These are phyloP conservation scores for Ennomos erosarius DNA, from an alignment of 2,888 invertebrate species.

Conservation along the genomic window DNA sequence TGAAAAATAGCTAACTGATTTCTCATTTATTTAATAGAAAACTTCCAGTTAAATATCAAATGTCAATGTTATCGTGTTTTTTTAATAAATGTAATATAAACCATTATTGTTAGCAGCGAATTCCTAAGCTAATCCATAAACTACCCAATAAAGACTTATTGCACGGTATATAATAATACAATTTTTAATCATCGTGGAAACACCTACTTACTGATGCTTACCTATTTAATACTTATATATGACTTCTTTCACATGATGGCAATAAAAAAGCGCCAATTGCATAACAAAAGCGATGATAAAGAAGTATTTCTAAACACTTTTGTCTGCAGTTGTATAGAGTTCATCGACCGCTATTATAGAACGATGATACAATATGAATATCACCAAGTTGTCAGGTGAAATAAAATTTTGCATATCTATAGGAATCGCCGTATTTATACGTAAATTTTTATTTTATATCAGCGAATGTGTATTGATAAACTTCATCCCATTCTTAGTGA, in stretches of 20 bases:
- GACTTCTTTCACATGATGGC: slow-evolving; percentile 18
- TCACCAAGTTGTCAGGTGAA: slow-evolving; percentile 64
- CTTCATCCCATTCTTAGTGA: slow-evolving; percentile 33
- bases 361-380: slow-evolving; percentile 65
- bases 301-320: slow-evolving; percentile 49
- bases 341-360: slow-evolving; percentile 68
- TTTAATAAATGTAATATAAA: no score
- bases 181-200: not conserved
- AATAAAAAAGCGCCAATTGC: slow-evolving; percentile 36
- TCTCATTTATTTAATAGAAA: no score
- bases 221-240: slow-evolving; percentile 10
- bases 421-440: slow-evolving; percentile 63
- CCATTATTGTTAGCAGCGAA: no score
- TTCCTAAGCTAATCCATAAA: no score
- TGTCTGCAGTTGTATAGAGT: slow-evolving; percentile 64
- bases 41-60: no score
- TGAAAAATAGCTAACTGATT: no score
- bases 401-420: slow-evolving; percentile 79
- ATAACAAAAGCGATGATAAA: slow-evolving; percentile 47
- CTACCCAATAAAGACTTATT: not conserved
- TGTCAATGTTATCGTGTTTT: no score
- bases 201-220: slow-evolving; percentile 13
- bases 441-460: slow-evolving; percentile 62
- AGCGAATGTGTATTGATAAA: slow-evolving; percentile 42
- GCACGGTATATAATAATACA: not conserved